phyloP scores from a whole-genome alignment of 1,140 invertebrate genomes.

The Camponotus pennsylvanicus region DNA sequence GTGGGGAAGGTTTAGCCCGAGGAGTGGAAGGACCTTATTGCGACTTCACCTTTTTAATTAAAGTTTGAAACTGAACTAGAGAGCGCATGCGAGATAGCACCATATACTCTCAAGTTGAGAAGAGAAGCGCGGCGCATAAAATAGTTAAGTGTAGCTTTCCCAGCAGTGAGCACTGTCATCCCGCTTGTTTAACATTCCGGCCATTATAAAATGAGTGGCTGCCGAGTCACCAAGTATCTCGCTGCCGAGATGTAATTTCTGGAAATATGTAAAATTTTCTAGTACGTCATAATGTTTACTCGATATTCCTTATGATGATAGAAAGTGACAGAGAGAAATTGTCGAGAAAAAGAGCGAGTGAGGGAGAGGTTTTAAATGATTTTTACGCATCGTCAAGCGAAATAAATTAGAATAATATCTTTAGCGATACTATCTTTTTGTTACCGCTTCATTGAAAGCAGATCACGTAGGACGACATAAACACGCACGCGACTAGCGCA shows the following conservation, averaged over 20 bases:
- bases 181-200: conserved; percentile 72
- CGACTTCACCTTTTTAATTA: conserved; percentile 81
- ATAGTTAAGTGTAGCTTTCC: conserved; percentile 74
- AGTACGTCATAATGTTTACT: neutral
- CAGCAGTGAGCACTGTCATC: conserved; percentile 65
- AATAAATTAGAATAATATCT: neutral
- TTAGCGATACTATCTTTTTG: conserved; percentile 3
- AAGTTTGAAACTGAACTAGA: conserved; percentile 79
- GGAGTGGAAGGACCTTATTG: conserved; percentile 68
- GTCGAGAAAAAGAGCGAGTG: neutral
- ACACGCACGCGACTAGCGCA: conserved; percentile 61
- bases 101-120: conserved; percentile 58
- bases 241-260: conserved; percentile 56
- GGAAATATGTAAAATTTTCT: conserved; percentile 8
- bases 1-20: conserved; percentile 30
- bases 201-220: conserved; percentile 67
- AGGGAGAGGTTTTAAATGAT: neutral
- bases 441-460: conserved; percentile 18
- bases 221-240: conserved; percentile 18
- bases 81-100: conserved; percentile 63
- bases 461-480: conserved; percentile 55
- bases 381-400: neutral
- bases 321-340: neutral
- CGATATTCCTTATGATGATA: neutral
- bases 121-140: conserved; percentile 66